Percentiles rank a stretch among this genome's conserved stretches.
These are phyloP conservation scores for Setipinna tenuifilis DNA, from an alignment of 2,797 vertebrate species.

Conservation along the genomic window DNA sequence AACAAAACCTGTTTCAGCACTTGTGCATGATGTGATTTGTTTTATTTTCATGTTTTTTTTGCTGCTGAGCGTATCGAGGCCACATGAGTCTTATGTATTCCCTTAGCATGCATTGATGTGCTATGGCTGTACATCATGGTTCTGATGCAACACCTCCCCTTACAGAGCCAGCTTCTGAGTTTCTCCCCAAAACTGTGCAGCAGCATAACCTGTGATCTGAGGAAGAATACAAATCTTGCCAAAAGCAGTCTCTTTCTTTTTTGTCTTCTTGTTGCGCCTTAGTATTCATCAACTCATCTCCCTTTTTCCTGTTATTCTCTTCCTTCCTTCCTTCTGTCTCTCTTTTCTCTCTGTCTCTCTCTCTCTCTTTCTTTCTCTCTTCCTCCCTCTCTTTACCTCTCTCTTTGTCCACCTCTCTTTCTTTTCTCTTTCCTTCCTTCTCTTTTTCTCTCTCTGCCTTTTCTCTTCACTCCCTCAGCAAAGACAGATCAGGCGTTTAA, in stretches of 20 bases:
- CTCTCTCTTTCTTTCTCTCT: too few species aligned
- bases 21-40: background rate
- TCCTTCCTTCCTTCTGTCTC: too few species aligned
- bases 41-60: background rate
- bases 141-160: background rate
- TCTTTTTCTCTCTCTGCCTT: background rate
- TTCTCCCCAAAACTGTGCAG: background rate
- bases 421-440: background rate
- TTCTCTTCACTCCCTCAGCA: constrained; percentile 65
- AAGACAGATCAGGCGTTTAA: constrained; percentile 91
- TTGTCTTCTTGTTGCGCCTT: background rate
- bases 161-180: background rate
- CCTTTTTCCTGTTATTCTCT: background rate
- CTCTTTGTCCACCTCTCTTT: background rate
- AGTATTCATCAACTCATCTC: constrained; percentile 10
- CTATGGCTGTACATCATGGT: background rate
- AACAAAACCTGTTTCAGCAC: background rate
- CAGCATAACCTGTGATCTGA: background rate
- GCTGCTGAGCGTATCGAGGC: background rate
- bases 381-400: background rate
- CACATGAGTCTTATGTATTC: background rate
- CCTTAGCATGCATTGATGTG: background rate
- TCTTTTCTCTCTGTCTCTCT: too few species aligned
- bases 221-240: background rate
- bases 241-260: background rate